A percentile compares a stretch with the other conserved stretches of the same genome.
phyloP scores from a whole-genome alignment of 1,140 invertebrate species.

The Gryon sp. region DNA sequence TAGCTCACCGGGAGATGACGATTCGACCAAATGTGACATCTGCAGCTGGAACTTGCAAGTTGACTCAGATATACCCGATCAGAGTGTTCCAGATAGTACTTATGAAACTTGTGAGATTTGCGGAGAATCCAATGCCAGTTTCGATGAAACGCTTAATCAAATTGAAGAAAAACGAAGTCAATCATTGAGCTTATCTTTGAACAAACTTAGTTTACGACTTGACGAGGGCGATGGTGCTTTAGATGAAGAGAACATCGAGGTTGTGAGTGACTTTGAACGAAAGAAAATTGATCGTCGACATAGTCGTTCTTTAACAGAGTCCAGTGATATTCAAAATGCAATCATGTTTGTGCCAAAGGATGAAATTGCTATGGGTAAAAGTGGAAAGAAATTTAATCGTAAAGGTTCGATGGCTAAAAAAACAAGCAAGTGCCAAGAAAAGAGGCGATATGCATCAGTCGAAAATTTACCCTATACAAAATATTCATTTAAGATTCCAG shows the following conservation, averaged over 20 bases:
- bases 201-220: conserved; percentile 55
- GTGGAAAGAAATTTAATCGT: conserved; percentile 60
- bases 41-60: conserved; percentile 71
- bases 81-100: conserved; percentile 21
- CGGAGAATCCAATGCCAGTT: conserved; percentile 67
- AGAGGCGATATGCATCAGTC: conserved; percentile 73
- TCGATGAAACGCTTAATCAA: conserved; percentile 53
- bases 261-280: conserved; percentile 27
- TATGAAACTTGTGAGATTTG: conserved; percentile 74
- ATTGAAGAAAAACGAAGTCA: conserved; percentile 20
- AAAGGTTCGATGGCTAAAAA: conserved; percentile 70
- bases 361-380: conserved; percentile 69
- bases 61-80: conserved; percentile 63
- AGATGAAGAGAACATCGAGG: conserved; percentile 70
- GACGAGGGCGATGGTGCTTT: conserved; percentile 43
- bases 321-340: conserved; percentile 16
- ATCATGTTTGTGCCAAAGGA: conserved; percentile 66
- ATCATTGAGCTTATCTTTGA: conserved; percentile 60
- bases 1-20: conserved; percentile 71
- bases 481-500: conserved; percentile 54
- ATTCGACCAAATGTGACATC: conserved; percentile 76
- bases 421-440: conserved; percentile 58
- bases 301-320: conserved; percentile 16
- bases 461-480: conserved; percentile 73
- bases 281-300: conserved; percentile 10